Evolutionary conservation across 2,113 vertebrate genomes (phyloP).

Genomic region (Melanotaenia duboulayi): DNA sequence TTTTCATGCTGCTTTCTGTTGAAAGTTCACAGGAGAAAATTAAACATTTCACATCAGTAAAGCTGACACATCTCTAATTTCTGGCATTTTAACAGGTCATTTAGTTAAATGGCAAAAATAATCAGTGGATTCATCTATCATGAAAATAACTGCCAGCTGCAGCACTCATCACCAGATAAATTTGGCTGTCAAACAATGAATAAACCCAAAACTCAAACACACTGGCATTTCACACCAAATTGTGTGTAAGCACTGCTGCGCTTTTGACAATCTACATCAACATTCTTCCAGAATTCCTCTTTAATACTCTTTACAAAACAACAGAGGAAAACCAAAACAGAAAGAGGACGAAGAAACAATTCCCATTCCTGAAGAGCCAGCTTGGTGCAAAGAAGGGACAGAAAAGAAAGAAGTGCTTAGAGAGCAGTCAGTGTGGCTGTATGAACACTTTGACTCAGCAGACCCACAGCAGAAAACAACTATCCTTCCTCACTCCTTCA

Average conservation of each 20-base stretch:
- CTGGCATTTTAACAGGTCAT: not conserved
- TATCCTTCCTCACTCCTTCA: not conserved
- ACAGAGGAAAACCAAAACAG: slow-evolving; percentile 17
- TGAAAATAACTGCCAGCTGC: not conserved
- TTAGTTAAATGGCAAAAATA: not conserved
- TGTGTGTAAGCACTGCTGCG: not conserved
- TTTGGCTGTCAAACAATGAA: not conserved
- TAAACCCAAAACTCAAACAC: slow-evolving; percentile 6
- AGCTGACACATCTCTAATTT: not conserved
- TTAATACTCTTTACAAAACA: not conserved
- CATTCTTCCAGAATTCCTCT: not conserved
- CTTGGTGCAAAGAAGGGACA: slow-evolving; percentile 16
- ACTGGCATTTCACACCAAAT: not conserved
- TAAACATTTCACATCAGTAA: not conserved
- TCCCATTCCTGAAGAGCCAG: slow-evolving; percentile 3
- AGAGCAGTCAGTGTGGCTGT: slow-evolving; percentile 22
- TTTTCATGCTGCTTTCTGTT: not conserved
- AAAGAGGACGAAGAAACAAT: slow-evolving; percentile 5
- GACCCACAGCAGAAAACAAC: slow-evolving; percentile 7
- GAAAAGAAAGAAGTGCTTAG: slow-evolving; percentile 30
- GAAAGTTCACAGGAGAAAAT: not conserved
- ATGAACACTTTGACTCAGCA: slow-evolving; percentile 52
- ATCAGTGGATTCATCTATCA: not conserved
- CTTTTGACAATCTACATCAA: not conserved
- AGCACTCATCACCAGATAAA: not conserved